Base-by-base conservation (phyloP, 2,797 vertebrate species). In the Tympanoctomys barrerae region DNA sequence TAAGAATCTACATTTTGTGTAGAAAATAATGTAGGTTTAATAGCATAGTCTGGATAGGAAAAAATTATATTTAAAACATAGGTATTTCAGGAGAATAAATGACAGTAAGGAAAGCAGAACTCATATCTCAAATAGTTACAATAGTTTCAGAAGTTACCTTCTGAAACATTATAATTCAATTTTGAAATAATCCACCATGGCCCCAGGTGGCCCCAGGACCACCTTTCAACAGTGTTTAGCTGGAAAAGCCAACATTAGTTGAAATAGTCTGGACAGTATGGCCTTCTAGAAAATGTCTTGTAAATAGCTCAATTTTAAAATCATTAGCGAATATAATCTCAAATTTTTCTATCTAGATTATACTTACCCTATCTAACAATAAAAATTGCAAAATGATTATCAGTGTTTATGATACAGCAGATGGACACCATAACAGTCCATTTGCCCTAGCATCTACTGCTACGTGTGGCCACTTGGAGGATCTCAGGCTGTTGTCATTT, bases 271-370 rank as follows among this genome's bases (percentile, higher is more conserved):
- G 61, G 22, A 70, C 14, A 8, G 31, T 81, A n/a, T 1, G 21
- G 5, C 10, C 26, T 84, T 85, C 19, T 16, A 89, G 22, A 18
- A 89, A 94, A 75, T 89, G 49, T 62, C n/a, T 42, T 80, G 7
- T 46, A n/a, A n/a, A n/a, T 61, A 86, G 66, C 75, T 89, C 86
- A 89, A 64, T 57, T 85, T 80, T 21, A 80, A 52, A 70, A 42
- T 75, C 66, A 92, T 31, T 54, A 33, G 62, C 33, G 24, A 42
- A 75, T 77, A 61, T 68, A 70, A 81, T 80, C 46, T 46, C 24
- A 46, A 75, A 26, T 46, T 46, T 75, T 75, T 12, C 5, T 46
- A 71, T 22, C 70, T 39, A 39, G 36, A 7, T 46, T 12, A 75
- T 28, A 46, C 39, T 16, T 42, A 46, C 5, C 71, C 12, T 75